phyloP scores from a whole-genome alignment of 2,888 invertebrate species.

The Homarus gammarus region DNA sequence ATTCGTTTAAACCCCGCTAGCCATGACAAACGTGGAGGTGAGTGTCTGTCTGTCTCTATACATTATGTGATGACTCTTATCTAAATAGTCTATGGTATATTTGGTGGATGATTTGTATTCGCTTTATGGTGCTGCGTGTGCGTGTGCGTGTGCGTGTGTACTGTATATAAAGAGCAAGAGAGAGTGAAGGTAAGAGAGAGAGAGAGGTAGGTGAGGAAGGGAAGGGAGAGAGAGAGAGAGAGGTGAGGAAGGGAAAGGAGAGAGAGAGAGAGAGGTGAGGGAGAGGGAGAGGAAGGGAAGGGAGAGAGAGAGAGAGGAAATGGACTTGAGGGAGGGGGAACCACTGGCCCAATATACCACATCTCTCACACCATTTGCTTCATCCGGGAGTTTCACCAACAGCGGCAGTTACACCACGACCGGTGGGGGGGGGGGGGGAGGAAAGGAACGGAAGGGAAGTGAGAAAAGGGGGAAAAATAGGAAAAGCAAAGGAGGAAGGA shows the following conservation, averaged over 20 bases:
- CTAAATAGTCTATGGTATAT: too few relatives aligned
- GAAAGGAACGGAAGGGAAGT: neutral
- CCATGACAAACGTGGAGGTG: too few relatives aligned
- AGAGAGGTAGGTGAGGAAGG: neutral
- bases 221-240: neutral
- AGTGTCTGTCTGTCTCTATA: too few relatives aligned
- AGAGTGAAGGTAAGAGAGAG: neutral
- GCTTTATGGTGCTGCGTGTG: too few relatives aligned
- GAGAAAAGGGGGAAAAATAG: neutral
- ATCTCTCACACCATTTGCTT: constrained; percentile 13
- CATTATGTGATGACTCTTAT: too few relatives aligned
- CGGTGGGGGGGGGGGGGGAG: neutral
- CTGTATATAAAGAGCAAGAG: too few relatives aligned
- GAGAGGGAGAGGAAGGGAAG: neutral
- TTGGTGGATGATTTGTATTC: too few relatives aligned
- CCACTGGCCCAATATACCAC: neutral
- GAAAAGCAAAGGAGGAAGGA: neutral
- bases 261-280: neutral
- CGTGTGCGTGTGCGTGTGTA: too few relatives aligned
- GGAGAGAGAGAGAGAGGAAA: neutral
- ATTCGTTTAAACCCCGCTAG: too few relatives aligned
- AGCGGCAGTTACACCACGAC: neutral
- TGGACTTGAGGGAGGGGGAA: neutral
- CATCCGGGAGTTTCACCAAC: neutral
- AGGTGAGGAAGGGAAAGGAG: neutral